Conservation (phyloP, 92 coral and sea anemone genomes). For the Phenganax subtilis region DNA sequence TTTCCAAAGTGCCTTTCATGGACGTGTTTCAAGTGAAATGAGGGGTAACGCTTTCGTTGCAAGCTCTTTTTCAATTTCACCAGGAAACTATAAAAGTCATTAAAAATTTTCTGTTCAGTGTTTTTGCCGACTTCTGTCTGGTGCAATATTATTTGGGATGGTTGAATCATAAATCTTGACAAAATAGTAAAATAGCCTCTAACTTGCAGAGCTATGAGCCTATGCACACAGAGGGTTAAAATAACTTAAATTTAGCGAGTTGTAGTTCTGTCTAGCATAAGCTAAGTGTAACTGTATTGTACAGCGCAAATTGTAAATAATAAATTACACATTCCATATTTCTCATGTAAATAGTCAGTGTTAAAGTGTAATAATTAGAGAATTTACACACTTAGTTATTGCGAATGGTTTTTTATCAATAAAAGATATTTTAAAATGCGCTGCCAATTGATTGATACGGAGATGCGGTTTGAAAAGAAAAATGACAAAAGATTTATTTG, state of each 20-base stretch:
- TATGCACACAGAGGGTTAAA: no score
- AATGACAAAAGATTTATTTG: not conserved
- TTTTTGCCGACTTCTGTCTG: no score
- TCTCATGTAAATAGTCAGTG: not conserved
- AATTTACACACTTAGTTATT: slow-evolving; percentile 5
- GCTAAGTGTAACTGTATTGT: slow-evolving; percentile 4
- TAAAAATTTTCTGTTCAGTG: no score
- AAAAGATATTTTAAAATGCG: slow-evolving; percentile 11
- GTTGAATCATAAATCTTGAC: no score
- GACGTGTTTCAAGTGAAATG: not conserved
- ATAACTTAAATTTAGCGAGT: not conserved
- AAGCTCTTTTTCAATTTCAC: not conserved
- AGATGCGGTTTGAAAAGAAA: not conserved
- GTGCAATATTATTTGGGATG: no score
- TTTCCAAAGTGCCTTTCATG: slow-evolving; percentile 5
- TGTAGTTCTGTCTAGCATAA: not conserved
- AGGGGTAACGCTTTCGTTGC: not conserved
- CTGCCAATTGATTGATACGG: not conserved
- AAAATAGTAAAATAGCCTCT: no score
- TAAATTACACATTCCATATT: not conserved
- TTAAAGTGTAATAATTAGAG: not conserved
- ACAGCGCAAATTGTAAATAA: slow-evolving; percentile 11
- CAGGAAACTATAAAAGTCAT: not conserved
- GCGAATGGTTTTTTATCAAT: slow-evolving; percentile 13
- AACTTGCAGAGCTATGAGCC: no score